Conservation (phyloP, 2,113 vertebrate genomes). For the Rhombomys opimus region DNA sequence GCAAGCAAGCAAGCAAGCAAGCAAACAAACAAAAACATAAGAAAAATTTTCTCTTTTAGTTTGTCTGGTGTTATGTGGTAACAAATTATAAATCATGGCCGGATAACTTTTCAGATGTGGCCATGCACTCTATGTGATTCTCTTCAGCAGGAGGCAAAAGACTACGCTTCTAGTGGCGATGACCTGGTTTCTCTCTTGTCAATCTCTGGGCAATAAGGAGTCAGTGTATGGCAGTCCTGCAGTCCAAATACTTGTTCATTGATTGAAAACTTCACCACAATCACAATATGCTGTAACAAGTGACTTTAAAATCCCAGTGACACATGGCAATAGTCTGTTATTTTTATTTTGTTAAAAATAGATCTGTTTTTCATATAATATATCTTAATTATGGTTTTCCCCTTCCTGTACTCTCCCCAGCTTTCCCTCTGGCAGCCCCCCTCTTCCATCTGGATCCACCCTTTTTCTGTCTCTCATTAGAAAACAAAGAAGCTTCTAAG, state of each 20-base stretch:
- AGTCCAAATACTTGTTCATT: background rate
- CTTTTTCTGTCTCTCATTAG: background rate
- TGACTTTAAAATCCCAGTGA: background rate
- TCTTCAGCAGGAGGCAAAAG: background rate
- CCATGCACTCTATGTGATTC: background rate
- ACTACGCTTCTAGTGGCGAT: background rate
- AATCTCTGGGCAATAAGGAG: background rate
- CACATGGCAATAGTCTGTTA: background rate
- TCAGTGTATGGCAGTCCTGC: background rate
- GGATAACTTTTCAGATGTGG: constrained; percentile 22
- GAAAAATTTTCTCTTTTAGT: constrained; percentile 24
- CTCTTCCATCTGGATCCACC: background rate
- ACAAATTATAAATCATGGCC: background rate
- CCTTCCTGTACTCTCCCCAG: background rate
- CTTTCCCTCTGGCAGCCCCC: no score
- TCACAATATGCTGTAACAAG: background rate
- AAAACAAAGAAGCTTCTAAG: background rate
- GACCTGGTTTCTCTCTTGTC: background rate
- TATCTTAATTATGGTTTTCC: background rate
- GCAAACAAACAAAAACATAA: background rate
- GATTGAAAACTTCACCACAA: background rate
- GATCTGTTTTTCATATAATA: background rate
- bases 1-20: background rate
- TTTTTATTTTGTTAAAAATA: background rate
- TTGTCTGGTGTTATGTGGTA: background rate